These are phyloP conservation scores for Drosophila cognata DNA, from an alignment of 2,888 invertebrate genomes.

Conservation along the genomic window DNA sequence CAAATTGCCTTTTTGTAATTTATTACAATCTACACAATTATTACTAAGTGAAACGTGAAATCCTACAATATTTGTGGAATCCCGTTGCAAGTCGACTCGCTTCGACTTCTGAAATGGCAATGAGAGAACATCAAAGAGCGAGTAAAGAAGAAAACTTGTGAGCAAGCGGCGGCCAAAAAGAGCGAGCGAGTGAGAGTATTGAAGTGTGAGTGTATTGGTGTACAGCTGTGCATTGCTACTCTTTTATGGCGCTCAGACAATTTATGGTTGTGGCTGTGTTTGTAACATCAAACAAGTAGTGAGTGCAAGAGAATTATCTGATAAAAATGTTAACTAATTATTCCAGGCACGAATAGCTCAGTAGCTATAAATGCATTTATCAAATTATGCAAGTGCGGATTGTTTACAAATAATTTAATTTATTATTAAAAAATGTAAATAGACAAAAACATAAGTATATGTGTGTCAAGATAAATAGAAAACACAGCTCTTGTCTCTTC, in stretches of 20 bases:
- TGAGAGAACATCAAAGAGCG: slow-evolving; percentile 17
- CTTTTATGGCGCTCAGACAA: not conserved
- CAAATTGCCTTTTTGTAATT: slow-evolving; percentile 32
- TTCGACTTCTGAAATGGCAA: slow-evolving; percentile 39
- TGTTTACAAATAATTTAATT: not conserved
- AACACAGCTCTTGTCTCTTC: not conserved
- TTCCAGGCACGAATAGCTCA: not conserved
- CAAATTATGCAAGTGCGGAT: too few species aligned
- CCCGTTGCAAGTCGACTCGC: slow-evolving; percentile 28
- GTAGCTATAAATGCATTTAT: not conserved
- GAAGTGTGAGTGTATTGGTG: slow-evolving; percentile 1
- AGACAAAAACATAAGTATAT: not conserved
- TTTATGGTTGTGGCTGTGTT: not conserved
- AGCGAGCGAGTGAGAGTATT: slow-evolving; percentile 12
- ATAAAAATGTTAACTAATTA: not conserved
- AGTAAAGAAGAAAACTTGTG: slow-evolving; percentile 35
- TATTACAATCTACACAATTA: slow-evolving; percentile 47
- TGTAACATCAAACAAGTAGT: not conserved
- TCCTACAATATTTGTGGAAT: not conserved
- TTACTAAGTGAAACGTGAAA: slow-evolving; percentile 35
- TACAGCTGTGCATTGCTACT: slow-evolving; percentile 21
- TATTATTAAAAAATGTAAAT: not conserved
- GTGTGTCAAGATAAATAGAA: not conserved
- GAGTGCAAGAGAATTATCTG: not conserved
- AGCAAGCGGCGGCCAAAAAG: not conserved